phyloP scores from a whole-genome alignment of 2,113 vertebrate species.

The Eupsittula cactorum region DNA sequence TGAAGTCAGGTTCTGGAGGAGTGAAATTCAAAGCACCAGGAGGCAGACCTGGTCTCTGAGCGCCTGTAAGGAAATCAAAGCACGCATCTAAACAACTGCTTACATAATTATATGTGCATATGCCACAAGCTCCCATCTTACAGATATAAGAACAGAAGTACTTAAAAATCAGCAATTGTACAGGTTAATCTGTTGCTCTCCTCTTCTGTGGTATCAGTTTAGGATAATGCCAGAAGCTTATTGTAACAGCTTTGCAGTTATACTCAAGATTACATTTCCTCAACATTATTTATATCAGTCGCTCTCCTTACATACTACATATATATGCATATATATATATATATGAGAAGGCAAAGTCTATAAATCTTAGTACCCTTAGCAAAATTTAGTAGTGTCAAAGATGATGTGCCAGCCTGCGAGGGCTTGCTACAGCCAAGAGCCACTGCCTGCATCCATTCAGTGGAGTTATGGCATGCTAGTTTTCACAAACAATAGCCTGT shows the following conservation, averaged over 20 bases:
- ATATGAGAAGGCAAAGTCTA: neutral
- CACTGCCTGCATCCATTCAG: neutral
- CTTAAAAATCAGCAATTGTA: neutral
- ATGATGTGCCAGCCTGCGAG: neutral
- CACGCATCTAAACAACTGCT: neutral
- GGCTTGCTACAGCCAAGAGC: neutral
- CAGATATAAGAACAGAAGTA: neutral
- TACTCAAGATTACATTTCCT: neutral
- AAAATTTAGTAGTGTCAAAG: neutral
- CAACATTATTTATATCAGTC: neutral
- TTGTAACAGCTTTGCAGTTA: neutral
- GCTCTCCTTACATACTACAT: neutral
- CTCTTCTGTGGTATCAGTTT: neutral
- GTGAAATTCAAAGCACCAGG: neutral
- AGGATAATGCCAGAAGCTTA: neutral
- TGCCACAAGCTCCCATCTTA: neutral
- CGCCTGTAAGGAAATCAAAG: neutral
- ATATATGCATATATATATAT: neutral
- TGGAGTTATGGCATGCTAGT: neutral
- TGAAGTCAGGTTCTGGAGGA: neutral
- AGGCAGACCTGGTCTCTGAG: neutral
- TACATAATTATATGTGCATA: neutral
- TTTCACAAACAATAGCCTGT: neutral
- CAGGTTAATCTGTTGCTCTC: neutral
- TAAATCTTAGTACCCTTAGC: neutral